Conservation (phyloP, 1,140 invertebrate genomes). For the Procambarus clarkii region DNA sequence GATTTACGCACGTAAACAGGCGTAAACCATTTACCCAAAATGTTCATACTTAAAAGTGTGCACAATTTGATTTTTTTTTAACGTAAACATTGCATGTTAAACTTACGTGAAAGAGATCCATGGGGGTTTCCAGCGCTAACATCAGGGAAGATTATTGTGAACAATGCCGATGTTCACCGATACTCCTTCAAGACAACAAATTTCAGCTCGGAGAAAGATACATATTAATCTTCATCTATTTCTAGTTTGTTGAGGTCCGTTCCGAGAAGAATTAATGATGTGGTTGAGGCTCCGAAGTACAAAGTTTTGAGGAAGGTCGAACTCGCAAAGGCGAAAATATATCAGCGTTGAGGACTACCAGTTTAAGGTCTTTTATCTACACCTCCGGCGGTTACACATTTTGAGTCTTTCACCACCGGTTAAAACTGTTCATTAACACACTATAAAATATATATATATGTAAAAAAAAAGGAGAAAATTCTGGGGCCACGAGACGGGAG, state of each 20-base stretch:
- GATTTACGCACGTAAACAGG: too few species aligned
- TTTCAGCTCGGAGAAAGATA: slow-evolving; percentile 8
- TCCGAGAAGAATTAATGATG: background rate
- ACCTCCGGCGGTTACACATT: background rate
- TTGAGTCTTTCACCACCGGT: background rate
- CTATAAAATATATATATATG: background rate
- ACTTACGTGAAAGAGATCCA: slow-evolving; percentile 68
- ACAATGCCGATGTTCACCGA: background rate
- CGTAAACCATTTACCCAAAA: too few species aligned
- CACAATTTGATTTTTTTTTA: too few species aligned
- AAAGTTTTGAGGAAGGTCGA: background rate
- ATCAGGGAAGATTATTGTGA: slow-evolving; percentile 25
- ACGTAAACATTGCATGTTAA: background rate
- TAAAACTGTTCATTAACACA: background rate
- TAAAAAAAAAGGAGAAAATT: background rate
- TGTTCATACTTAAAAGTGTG: too few species aligned
- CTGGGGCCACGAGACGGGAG: background rate
- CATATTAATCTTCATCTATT: slow-evolving; percentile 7
- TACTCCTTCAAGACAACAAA: slow-evolving; percentile 5
- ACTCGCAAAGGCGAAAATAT: background rate
- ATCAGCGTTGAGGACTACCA: background rate
- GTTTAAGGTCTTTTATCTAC: background rate
- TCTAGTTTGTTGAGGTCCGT: background rate
- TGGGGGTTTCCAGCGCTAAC: slow-evolving; percentile 65
- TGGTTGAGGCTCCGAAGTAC: background rate